Base-by-base conservation (phyloP, 1,140 invertebrate species). In the Pogonomyrmex barbatus region DNA sequence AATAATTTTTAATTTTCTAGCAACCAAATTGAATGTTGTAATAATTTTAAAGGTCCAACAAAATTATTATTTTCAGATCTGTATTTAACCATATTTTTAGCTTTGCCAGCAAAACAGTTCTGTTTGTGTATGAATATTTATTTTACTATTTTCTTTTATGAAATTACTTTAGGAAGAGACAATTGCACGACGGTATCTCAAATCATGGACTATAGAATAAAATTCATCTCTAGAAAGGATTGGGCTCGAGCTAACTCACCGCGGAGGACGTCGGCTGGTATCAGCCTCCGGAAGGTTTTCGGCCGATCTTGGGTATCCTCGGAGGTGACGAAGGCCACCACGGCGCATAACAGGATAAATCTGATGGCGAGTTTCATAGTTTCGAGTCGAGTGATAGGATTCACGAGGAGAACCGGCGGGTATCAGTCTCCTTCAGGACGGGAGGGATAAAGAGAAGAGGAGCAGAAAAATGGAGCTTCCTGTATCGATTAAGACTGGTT, bases 181-280 rank as follows among this genome's bases (percentile, higher is more conserved):
- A 45, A 60, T 4, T 45, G 8, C 9, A 12, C 5, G 14, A 0
- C 9, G 36, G 14, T 33, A 9, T n/a, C 6, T 71, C 10, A 12
- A 9, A n/a, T 36, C 17, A 10, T 14, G 4, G 30, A 2, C 4
- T 54, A 17, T 6, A 30, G 30, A 2, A 8, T 30, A 75, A 75
- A 9, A 52, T 42, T 58, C n/a, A 1, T 45, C 2, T 67, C 39
- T n/a, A 1, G 1, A 54, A 56, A 58, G 33, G 52, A 14, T 33
- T 17, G 9, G 24, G 30, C 8, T 30, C 24, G 36, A 12, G 2
- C 4, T n/a, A 36, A 91, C 95, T 94, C 92, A 97, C 98, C 98
- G 96, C 98, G 97, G 75, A 98, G 96, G 54, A 98, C 97, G 94
- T 98, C 98, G 91, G 98, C 98, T 14, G 97, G 97, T 88, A 98